Evolutionary conservation across 2,113 vertebrate species (phyloP), one percentile per base, ranked within the genome.

Genomic region (Malaclemys terrapin): DNA sequence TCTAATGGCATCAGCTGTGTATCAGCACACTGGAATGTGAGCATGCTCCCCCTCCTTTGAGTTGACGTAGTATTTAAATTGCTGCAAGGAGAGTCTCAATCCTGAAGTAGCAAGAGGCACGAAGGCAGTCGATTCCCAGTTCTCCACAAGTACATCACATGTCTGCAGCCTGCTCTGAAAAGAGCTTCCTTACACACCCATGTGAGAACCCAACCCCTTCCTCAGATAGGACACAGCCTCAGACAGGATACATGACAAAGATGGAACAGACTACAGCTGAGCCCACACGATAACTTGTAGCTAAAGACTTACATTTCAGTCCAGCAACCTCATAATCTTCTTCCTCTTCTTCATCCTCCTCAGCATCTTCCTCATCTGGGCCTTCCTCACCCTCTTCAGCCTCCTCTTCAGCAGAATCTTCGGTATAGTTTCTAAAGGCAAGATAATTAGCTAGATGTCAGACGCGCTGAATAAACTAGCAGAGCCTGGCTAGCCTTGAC

Each of bases 281-380:
- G 65, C 35, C 65, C 65, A 38, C 65, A 72, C 5, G 17, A 22
- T 22, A 20, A 38, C 65, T 29, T 24, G 56, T 0, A 0, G 50
- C 35, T 4, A 82, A 85, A 95, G 24, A 98, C 99, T 99, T 97
- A 99, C 99, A 98, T 98, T 99, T 99, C 95, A 99, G 98, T 17
- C 99, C 99, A 84, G 99, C 98, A 90, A 99, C 98, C 97, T 98
- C 99, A 83, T 99, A 99, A 89, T 99, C 98, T 38, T 98, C 99
- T 1, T 99, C 99, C 4, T 99, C 99, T 6, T 99, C 99, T 0
- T 99, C 98, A 2, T 98, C 99, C 0, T 98, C 98, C 2, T 98
- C 98, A 79, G 95, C 98, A 65, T 62, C 97, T 24, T 98, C 98
- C 1, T 98, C 99, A 87, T 99, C 99, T 5, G 99, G 98, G 24